These are phyloP conservation scores for Cephus spinipes DNA, from an alignment of 2,888 invertebrate genomes.

Conservation along the genomic window DNA sequence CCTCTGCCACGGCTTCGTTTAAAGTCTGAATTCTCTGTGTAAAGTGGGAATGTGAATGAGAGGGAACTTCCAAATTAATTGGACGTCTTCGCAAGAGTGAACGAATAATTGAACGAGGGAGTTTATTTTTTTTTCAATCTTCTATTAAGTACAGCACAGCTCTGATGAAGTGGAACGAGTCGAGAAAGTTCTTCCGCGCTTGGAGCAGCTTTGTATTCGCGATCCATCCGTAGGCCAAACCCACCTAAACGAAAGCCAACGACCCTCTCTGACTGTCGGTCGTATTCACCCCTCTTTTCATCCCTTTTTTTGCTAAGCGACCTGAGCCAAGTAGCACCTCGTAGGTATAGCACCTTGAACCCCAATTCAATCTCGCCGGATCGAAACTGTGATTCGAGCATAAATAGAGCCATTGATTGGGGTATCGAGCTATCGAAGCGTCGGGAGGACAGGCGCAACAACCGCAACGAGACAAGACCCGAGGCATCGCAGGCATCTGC, in stretches of 20 bases:
- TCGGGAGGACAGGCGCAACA: no score
- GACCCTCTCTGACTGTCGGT: background rate
- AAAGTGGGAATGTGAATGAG: background rate
- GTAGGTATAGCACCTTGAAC: conserved; percentile 10
- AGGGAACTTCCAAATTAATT: background rate
- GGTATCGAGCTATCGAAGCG: background rate
- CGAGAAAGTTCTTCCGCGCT: no score
- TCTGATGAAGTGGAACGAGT: background rate
- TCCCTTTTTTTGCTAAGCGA: background rate
- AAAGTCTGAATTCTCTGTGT: background rate
- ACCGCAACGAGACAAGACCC: no score
- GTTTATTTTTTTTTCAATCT: background rate
- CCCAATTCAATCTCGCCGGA: conserved; percentile 13
- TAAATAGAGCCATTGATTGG: background rate
- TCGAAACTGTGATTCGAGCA: background rate
- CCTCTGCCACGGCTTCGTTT: background rate
- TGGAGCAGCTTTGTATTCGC: no score
- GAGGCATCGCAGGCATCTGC: no score
- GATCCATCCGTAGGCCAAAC: background rate
- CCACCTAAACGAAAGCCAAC: background rate
- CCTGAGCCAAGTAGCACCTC: background rate
- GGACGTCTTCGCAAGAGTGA: background rate
- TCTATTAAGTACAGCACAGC: background rate
- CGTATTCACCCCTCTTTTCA: background rate
- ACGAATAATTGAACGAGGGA: background rate